A percentile compares a stretch with the other conserved stretches of the same genome.
Evolutionary conservation across 2,113 vertebrate genomes (phyloP).

Genomic region (Helogale parvula): DNA sequence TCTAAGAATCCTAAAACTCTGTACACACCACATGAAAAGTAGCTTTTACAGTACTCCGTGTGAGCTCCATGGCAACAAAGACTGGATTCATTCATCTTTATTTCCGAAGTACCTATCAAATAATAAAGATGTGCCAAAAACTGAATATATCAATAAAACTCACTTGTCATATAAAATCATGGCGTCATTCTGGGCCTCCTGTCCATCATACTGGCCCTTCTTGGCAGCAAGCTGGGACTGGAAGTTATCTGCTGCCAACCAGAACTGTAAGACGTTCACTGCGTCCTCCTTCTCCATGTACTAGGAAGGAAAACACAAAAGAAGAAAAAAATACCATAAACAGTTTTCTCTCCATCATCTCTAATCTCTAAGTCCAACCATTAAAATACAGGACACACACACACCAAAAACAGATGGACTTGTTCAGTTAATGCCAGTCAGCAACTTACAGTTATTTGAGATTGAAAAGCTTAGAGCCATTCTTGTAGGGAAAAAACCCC

Average conservation of each 20-base stretch:
- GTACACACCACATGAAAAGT: neutral
- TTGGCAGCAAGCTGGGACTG: slow-evolving; percentile 98
- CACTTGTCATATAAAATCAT: slow-evolving; percentile 99
- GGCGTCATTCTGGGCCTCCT: slow-evolving; percentile 98
- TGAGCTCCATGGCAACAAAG: neutral
- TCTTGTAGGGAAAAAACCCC: neutral
- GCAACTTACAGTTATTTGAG: neutral
- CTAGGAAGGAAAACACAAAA: slow-evolving; percentile 82
- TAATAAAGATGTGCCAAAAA: neutral
- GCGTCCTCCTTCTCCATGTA: slow-evolving; percentile 99
- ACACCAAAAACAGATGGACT: neutral
- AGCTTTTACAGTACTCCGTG: neutral
- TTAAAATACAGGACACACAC: neutral
- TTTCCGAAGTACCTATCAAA: neutral
- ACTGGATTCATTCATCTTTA: neutral
- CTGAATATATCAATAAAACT: slow-evolving; percentile 71
- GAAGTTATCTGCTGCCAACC: slow-evolving; percentile 98
- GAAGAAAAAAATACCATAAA: neutral
- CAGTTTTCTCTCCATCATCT: neutral
- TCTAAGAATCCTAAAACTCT: neutral
- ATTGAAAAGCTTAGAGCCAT: slow-evolving; percentile 34
- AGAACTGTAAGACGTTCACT: slow-evolving; percentile 97
- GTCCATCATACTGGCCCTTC: slow-evolving; percentile 98
- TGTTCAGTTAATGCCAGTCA: neutral
- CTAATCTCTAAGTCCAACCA: neutral